Percentiles rank a stretch among this genome's conserved stretches.
phyloP scores from a whole-genome alignment of 92 coral and sea anemone species.

The Phymanthus crucifer region DNA sequence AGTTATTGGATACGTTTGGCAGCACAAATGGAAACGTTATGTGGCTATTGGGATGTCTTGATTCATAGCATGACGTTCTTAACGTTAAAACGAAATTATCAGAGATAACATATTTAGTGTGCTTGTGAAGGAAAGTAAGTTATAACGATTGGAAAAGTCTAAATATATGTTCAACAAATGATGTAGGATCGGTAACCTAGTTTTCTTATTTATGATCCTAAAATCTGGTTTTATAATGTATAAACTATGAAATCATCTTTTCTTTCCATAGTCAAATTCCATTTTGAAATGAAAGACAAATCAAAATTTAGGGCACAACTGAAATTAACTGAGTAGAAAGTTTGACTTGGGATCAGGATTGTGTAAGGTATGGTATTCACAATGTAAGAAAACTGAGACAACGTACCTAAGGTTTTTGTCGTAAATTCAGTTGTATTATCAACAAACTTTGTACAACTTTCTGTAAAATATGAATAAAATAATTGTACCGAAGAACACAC shows the following conservation, averaged over 20 bases:
- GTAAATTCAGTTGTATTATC: neutral
- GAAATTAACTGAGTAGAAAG: no score
- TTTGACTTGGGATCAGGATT: no score
- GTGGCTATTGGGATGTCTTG: neutral
- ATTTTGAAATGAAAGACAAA: neutral
- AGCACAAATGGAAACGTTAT: neutral
- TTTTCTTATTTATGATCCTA: neutral
- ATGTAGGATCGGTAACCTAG: neutral
- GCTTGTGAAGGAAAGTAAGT: neutral
- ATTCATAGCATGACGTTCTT: neutral
- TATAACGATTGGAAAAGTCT: neutral
- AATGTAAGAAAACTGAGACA: neutral
- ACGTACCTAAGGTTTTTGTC: neutral
- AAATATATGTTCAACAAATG: neutral
- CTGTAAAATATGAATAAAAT: constrained; percentile 7
- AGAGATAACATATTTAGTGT: neutral
- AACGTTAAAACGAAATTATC: neutral
- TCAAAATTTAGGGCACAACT: neutral
- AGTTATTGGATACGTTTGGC: neutral
- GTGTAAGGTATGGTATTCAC: neutral
- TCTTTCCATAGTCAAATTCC: neutral
- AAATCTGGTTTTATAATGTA: neutral
- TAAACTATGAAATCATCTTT: neutral
- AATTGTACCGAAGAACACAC: neutral
- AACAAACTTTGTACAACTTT: constrained; percentile 10